A percentile compares a stretch with the other conserved stretches of the same genome.
Conservation (phyloP, 2,888 invertebrate genomes). For the Drepanosiphum platanoidis region DNA sequence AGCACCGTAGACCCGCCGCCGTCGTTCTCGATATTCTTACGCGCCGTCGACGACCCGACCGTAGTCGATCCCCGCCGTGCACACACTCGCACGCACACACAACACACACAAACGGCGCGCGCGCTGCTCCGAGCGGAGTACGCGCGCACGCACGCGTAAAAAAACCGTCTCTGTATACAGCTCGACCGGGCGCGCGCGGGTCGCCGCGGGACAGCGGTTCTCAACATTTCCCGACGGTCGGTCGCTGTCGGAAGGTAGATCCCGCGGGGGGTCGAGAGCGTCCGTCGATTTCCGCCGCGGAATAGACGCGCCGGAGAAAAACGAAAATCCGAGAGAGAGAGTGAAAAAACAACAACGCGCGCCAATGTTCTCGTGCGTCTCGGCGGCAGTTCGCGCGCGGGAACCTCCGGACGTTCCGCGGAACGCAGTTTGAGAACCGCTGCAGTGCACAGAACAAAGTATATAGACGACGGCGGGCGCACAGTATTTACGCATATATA, state of each 20-base stretch:
- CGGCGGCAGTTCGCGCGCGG: background rate
- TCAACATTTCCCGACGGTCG: no score
- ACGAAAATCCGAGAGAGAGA: no score
- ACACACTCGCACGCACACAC: background rate
- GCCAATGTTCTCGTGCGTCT: background rate
- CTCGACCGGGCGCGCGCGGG: background rate
- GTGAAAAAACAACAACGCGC: no score
- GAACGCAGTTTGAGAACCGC: no score
- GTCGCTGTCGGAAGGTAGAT: no score
- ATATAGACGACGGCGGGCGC: background rate
- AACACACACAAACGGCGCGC: background rate
- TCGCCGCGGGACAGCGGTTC: no score
- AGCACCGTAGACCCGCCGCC: constrained; percentile 24
- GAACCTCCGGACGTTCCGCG: no score
- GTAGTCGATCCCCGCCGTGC: constrained; percentile 63
- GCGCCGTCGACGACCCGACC: constrained; percentile 19
- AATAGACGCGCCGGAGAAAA: no score
- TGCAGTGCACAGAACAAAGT: background rate
- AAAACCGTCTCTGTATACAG: background rate
- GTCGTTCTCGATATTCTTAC: constrained; percentile 27
- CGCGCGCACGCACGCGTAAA: background rate
- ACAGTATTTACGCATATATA: background rate
- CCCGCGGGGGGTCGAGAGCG: no score
- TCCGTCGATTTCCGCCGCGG: background rate
- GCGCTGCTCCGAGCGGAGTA: no score